phyloP scores from a whole-genome alignment of 2,113 vertebrate genomes.

The Caracal caracal region DNA sequence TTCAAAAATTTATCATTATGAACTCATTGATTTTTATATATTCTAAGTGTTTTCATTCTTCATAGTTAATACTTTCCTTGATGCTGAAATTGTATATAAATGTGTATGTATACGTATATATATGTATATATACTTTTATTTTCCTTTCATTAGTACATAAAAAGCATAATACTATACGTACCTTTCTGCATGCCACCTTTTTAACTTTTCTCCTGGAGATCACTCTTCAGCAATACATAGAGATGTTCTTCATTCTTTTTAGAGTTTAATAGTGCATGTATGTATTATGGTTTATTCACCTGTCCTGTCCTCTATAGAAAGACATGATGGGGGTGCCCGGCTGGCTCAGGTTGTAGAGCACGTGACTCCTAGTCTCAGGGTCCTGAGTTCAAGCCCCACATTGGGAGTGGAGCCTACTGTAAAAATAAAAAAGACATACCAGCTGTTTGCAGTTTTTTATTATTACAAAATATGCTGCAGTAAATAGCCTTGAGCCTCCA shows the following conservation, averaged over 20 bases:
- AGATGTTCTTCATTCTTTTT: not conserved
- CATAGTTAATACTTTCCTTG: not conserved
- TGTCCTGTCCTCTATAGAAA: not conserved
- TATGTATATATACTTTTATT: not conserved
- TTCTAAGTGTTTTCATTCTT: not conserved
- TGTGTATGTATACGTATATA: not conserved
- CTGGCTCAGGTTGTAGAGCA: no score
- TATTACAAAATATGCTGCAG: not conserved
- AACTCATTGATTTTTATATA: not conserved
- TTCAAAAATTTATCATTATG: not conserved
- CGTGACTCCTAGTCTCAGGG: no score
- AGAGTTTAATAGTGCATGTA: not conserved
- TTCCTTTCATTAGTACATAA: not conserved
- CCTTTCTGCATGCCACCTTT: not conserved
- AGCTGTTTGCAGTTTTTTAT: not conserved
- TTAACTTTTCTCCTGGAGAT: not conserved
- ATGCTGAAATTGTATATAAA: not conserved
- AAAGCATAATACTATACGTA: not conserved
- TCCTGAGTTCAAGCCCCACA: no score
- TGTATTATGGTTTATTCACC: not conserved
- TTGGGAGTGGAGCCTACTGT: no score
- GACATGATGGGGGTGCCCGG: not conserved
- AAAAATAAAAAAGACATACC: not conserved
- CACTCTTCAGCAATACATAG: not conserved
- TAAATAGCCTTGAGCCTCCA: not conserved